Evolutionary conservation across 2,113 vertebrate species (phyloP), one percentile per base, ranked within the genome.

Genomic region (Grammomys dolichurus): DNA sequence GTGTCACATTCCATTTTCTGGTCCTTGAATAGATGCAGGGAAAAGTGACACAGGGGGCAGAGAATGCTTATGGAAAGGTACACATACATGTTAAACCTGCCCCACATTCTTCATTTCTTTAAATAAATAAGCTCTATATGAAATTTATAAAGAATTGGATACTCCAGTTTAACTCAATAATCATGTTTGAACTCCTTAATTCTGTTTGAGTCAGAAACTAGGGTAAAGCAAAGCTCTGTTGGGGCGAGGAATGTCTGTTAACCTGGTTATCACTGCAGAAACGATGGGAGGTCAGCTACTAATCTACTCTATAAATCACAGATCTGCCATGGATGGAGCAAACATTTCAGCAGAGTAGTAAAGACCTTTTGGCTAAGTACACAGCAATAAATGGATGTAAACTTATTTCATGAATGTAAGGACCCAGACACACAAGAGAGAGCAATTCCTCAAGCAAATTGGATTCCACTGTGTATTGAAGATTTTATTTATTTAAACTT

Each of bases 401-500:
- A 75, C 93, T 92, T 80, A 85, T 92, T 81, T 40, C 14, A 17
- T 84, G 22, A 90, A 60, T 84, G 24, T 87, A 89, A 93, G 31
- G 19, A 91, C 26, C 58, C 40, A 51, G 60, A 77, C 60, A 93
- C 20, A 67, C 43, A 22, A 67, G 67, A 92, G 89, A 93, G 89
- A 93, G 51, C 12, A 69, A 40, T 78, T 80, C 84, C 63, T 96
- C 58, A 94, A 31, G 60, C 17, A 65, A 76, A 76, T 46, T 89
- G 28, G 84, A 84, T 87, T 88, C 48, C 33, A 58, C 24, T 81
- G 70, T 40, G 2, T 81, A 51, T 69, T 54, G 36, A 94, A 94
- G 26, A 1, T 94, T 87, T 92, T 73, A 87, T 92, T 96, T 36
- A 93, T 92, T 93, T 51, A 89, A 95, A 84, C 17, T 82, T 81